Base-by-base conservation (phyloP, 2,888 invertebrate species). In the Eubasilissa splendida region DNA sequence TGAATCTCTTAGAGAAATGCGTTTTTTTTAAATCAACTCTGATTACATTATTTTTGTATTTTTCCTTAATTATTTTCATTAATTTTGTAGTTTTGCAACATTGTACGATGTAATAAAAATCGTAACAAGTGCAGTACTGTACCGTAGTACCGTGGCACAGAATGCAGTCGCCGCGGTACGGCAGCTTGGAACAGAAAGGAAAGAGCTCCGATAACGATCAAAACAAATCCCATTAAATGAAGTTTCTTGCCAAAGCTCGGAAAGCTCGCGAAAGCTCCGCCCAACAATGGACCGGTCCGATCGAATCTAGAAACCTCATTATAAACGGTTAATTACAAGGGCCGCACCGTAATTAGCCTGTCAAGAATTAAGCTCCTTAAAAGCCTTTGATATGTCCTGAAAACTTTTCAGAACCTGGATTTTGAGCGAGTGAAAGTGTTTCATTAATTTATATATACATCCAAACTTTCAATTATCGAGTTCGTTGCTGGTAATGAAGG, bases 211-310 rank as follows among this genome's bases (percentile, higher is more conserved):
- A 83, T 83, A 83, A 83, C 83, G 82, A 83, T 83, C 83, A 82
- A 80, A 83, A 83, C 82, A 83, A 83, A 83, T 80, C 82, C 82
- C 82, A 83, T 83, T 83, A 83, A 82, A 80, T 80, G 80, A 83
- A 83, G 74, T 83, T 83, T 77, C 80, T 54, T 14, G 53, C 52
- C 60, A 79, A 74, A 74, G 71, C 77, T 76, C 73, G 77, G 66
- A 58, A 77, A 76, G 79, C 80, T 73, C 68, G 54, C 56, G 66
- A 75, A 79, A 80, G 82, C 82, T 71, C 71, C 31, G 14, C 65
- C 76, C 77, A 65, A 81, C 83, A 81, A 80, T 83, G 76, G 74
- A 76, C 81, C 68, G 79, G 81, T 80, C 80, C 81, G 83, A 83
- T 83, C 81, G 81, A 83, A 83, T 81, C 80, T 81, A 78, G 80